phyloP scores from a whole-genome alignment of 2,888 invertebrate genomes.

The Drosophila phalerata region DNA sequence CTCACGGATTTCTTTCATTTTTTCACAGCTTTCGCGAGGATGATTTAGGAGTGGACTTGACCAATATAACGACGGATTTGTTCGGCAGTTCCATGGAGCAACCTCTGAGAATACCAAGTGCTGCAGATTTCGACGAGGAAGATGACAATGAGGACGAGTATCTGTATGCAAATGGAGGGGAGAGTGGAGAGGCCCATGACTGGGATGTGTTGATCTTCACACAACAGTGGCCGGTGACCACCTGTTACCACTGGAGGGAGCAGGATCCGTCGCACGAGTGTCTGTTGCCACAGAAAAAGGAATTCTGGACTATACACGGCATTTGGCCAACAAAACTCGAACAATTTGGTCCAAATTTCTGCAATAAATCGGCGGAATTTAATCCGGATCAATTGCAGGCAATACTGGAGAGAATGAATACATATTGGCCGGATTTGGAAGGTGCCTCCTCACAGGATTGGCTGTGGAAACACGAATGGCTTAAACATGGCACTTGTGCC shows the following conservation, averaged over 20 bases:
- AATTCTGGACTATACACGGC: slow-evolving; percentile 93
- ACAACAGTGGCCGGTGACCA: slow-evolving; percentile 92
- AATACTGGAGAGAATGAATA: slow-evolving; percentile 87
- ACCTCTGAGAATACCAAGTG: slow-evolving; percentile 42
- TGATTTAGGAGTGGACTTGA: slow-evolving; percentile 44
- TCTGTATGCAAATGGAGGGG: slow-evolving; percentile 24
- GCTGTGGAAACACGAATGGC: slow-evolving; percentile 93
- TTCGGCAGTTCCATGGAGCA: slow-evolving; percentile 66
- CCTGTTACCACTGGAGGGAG: slow-evolving; percentile 90
- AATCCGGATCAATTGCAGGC: slow-evolving; percentile 87
- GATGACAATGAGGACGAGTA: slow-evolving; percentile 66
- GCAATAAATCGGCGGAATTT: slow-evolving; percentile 90
- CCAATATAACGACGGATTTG: slow-evolving; percentile 52
- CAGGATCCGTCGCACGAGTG: slow-evolving; percentile 88
- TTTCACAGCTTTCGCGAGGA: slow-evolving; percentile 42
- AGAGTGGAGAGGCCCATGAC: slow-evolving; percentile 75
- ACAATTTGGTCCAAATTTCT: slow-evolving; percentile 89
- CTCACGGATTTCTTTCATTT: slow-evolving; percentile 16
- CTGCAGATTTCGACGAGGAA: slow-evolving; percentile 59
- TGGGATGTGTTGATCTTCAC: slow-evolving; percentile 93
- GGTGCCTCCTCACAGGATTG: slow-evolving; percentile 84
- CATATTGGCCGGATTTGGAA: slow-evolving; percentile 91
- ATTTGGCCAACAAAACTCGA: slow-evolving; percentile 92
- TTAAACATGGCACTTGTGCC: slow-evolving; percentile 94
- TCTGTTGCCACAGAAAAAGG: slow-evolving; percentile 87